These are phyloP conservation scores for Asobara japonica DNA, from an alignment of 1,140 invertebrate species.

Conservation along the genomic window DNA sequence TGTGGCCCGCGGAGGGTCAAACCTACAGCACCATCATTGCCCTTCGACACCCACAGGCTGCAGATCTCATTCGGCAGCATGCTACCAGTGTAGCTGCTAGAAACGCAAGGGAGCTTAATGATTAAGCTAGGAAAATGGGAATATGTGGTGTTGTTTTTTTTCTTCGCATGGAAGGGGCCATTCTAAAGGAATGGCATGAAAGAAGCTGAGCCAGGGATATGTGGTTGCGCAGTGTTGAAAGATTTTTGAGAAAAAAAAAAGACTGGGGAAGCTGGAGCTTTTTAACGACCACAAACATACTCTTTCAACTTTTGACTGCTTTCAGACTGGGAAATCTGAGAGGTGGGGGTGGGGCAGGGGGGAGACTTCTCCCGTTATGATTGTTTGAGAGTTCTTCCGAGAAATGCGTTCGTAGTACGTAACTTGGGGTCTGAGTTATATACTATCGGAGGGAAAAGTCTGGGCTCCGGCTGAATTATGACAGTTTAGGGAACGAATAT, in stretches of 20 bases:
- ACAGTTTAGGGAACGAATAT: too few relatives aligned
- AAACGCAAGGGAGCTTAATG: too few relatives aligned
- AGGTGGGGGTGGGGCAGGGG: not conserved
- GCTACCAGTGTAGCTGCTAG: too few relatives aligned
- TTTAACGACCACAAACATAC: not conserved
- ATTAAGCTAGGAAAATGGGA: too few relatives aligned
- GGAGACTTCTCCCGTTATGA: conserved; percentile 19
- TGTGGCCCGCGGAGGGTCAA: too few relatives aligned
- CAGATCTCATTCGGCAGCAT: too few relatives aligned
- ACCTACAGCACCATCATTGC: too few relatives aligned
- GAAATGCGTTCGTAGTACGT: conserved; percentile 34
- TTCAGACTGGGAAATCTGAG: not conserved
- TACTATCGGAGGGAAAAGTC: too few relatives aligned
- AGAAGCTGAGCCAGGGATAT: not conserved
- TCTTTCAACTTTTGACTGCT: conserved; percentile 14
- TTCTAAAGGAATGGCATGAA: not conserved
- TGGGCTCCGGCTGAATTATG: too few relatives aligned
- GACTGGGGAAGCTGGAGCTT: not conserved
- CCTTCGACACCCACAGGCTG: too few relatives aligned
- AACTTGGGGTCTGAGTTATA: not conserved
- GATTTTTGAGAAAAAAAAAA: not conserved
- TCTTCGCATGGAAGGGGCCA: too few relatives aligned
- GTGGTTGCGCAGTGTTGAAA: not conserved
- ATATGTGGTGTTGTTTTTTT: too few relatives aligned
- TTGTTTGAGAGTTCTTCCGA: conserved; percentile 34